Base-by-base conservation (phyloP, 2,888 invertebrate genomes). In the Napeogenes inachia region DNA sequence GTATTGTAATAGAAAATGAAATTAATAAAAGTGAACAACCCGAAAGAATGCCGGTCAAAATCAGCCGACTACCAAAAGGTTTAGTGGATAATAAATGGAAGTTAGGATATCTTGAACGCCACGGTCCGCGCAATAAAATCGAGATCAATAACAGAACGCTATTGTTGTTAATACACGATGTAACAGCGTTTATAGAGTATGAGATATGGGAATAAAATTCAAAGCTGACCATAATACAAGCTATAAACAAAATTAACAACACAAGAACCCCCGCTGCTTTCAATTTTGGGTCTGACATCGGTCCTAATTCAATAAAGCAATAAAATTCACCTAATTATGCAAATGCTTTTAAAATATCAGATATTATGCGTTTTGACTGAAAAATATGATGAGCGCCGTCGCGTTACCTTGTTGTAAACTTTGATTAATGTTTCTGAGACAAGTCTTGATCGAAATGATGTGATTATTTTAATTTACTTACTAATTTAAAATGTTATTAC, bases 301-400 rank as follows among this genome's bases (percentile, higher is more conserved):
- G 85, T 82, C 87, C 84, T 90, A 90, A 90, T 90, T 90, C 90
- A 90, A 90, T 90, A 90, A 89, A 90, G 90, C 88, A 83, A 90
- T 90, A 90, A 90, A 90, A 89, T 89, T 88, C 89, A 90, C 90
- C 89, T 90, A 90, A 90, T 90, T 90, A 90, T 90, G 90, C 88
- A 89, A 90, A 90, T 89, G 88, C 80, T 69, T 83, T 83, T 83
- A 81, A 86, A 88, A 87, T 86, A 85, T 87, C 83, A 80, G 76
- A 73, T 76, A 82, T 85, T 84, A 85, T 83, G 80, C 81, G 78
- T 84, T 85, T 84, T 81, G 75, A 77, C 76, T 75, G 70, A 77
- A 77, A 84, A 86, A 83, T 87, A 87, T 87, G 82, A 86, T 79
- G 77, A 77, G 80, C 74, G 76, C 81, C 77, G 78, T 86, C 84